These are phyloP conservation scores for Eulemur coronatus DNA, from an alignment of 2,797 vertebrate genomes.

Conservation along the genomic window DNA sequence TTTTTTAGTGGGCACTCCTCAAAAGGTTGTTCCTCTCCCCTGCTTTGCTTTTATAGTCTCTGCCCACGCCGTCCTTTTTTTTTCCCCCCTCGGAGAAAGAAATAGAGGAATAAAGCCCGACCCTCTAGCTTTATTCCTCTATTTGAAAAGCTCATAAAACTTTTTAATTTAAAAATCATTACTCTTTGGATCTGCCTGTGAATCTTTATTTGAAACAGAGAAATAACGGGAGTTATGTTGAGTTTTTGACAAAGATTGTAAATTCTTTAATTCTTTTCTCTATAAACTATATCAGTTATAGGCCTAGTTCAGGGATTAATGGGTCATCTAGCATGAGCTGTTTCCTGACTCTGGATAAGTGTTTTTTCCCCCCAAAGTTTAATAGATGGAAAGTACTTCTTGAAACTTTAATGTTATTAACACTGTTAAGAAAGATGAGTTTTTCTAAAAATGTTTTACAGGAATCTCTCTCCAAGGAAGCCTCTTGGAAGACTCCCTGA, in stretches of 20 bases:
- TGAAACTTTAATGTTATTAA: slow-evolving; percentile 51
- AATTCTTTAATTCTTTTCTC: slow-evolving; percentile 71
- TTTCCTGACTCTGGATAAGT: slow-evolving; percentile 57
- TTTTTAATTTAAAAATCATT: slow-evolving; percentile 76
- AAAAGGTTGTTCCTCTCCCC: slow-evolving; percentile 4
- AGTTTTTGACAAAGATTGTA: slow-evolving; percentile 72
- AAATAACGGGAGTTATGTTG: slow-evolving; percentile 63
- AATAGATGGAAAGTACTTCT: slow-evolving; percentile 38
- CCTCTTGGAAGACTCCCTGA: not conserved
- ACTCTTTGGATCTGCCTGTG: slow-evolving; percentile 57
- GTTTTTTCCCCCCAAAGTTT: slow-evolving; percentile 32
- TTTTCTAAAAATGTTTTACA: slow-evolving; percentile 38
- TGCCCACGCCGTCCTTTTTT: not conserved
- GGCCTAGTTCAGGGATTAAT: slow-evolving; percentile 69
- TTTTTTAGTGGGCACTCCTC: not conserved
- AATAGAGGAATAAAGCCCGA: not conserved
- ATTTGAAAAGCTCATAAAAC: slow-evolving; percentile 71
- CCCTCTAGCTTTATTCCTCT: slow-evolving; percentile 53
- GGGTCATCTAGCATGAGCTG: slow-evolving; percentile 54
- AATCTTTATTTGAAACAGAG: slow-evolving; percentile 74
- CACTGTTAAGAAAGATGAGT: slow-evolving; percentile 9
- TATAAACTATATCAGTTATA: slow-evolving; percentile 69
- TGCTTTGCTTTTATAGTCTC: slow-evolving; percentile 1
- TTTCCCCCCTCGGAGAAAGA: slow-evolving; percentile 5
- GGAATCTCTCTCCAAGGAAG: not conserved